phyloP scores from a whole-genome alignment of 2,113 vertebrate genomes.

The Cephalophus harveyi region DNA sequence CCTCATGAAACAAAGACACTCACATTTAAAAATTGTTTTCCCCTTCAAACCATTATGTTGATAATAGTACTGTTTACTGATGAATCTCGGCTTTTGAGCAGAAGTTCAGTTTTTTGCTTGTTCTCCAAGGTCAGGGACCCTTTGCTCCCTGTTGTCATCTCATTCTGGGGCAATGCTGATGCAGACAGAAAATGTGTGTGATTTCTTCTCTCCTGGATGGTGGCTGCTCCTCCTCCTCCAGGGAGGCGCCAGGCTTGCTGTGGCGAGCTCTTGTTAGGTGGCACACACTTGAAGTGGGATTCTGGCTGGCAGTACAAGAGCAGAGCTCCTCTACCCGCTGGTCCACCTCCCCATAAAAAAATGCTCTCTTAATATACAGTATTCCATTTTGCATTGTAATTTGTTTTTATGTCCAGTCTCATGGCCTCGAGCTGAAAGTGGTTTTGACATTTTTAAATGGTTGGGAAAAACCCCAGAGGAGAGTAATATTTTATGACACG shows the following conservation, averaged over 20 bases:
- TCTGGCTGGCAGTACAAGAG: background rate
- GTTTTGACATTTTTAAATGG: slow-evolving; percentile 4
- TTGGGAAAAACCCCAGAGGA: background rate
- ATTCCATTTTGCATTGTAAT: background rate
- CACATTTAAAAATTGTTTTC: background rate
- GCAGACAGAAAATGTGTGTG: background rate
- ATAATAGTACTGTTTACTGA: background rate
- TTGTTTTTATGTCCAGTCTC: background rate
- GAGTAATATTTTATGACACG: background rate
- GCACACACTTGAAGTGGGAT: no score
- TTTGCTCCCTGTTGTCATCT: background rate
- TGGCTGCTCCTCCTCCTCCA: background rate
- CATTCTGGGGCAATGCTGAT: background rate
- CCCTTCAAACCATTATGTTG: background rate
- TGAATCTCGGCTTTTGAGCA: background rate
- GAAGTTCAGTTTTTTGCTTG: background rate
- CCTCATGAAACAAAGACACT: background rate
- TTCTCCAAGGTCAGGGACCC: background rate
- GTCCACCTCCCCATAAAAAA: background rate
- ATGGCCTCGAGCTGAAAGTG: background rate
- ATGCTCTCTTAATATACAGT: rapidly evolving
- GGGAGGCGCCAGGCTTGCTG: background rate
- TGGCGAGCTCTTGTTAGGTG: rapidly evolving
- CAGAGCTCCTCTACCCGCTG: rapidly evolving
- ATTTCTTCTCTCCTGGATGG: background rate